Conservation (phyloP, 2,797 vertebrate genomes). For the Coranthus polyacanthus region DNA sequence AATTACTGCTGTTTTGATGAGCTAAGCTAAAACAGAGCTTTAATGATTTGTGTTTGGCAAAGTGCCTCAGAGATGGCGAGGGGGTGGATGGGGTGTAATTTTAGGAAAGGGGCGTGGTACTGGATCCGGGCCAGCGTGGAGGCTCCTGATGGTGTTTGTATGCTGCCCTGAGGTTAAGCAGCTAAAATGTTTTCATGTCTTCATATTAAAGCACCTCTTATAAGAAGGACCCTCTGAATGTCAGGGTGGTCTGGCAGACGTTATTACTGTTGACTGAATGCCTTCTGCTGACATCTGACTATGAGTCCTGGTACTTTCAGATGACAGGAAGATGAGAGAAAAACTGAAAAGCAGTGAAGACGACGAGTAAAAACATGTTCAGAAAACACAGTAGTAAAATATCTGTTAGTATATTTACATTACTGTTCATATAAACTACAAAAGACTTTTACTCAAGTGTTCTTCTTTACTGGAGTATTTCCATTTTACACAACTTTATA, state of each 20-base stretch:
- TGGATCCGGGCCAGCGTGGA: slow-evolving; percentile 47
- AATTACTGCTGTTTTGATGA: slow-evolving; percentile 63
- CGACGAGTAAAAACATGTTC: neutral
- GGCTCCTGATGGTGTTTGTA: slow-evolving; percentile 46
- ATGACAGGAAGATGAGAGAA: neutral
- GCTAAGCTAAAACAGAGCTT: slow-evolving; percentile 58
- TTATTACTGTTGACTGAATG: slow-evolving; percentile 63
- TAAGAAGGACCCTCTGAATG: slow-evolving; percentile 49
- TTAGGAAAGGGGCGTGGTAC: slow-evolving; percentile 23
- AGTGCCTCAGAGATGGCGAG: slow-evolving; percentile 24
- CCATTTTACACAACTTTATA: too few species aligned
- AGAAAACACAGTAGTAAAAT: neutral
- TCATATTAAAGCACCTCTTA: slow-evolving; percentile 29
- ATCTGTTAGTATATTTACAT: too few species aligned
- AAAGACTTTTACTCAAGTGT: too few species aligned
- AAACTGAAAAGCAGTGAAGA: neutral
- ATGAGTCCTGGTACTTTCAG: slow-evolving; percentile 11
- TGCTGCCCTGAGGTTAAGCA: slow-evolving; percentile 32
- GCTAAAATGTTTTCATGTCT: slow-evolving; percentile 54
- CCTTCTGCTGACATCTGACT: slow-evolving; percentile 28
- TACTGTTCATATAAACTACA: too few species aligned
- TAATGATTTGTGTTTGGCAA: slow-evolving; percentile 49
- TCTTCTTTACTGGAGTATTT: too few species aligned
- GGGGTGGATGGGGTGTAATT: slow-evolving; percentile 20
- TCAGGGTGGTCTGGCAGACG: slow-evolving; percentile 72